These are phyloP conservation scores for Alces alces DNA, from an alignment of 2,113 vertebrate species.

Conservation along the genomic window DNA sequence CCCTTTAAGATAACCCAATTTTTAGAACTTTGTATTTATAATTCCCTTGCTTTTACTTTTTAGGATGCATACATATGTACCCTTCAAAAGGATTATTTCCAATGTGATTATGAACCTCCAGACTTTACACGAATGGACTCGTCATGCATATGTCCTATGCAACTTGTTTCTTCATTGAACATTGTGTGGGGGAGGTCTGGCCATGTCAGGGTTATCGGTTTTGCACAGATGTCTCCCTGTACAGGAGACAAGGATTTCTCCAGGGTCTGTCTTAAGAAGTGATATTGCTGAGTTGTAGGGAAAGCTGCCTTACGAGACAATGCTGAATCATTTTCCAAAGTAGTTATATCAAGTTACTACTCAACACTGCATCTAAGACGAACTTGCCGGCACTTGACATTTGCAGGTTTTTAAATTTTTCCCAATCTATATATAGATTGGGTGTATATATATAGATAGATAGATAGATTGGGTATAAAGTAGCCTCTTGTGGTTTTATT, in stretches of 20 bases:
- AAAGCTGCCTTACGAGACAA: not conserved
- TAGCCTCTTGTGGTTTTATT: not conserved
- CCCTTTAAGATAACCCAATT: not conserved
- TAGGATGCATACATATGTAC: not conserved
- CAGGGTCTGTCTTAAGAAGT: not conserved
- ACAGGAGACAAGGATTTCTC: not conserved
- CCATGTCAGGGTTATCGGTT: accelerated
- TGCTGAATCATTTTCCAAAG: not conserved
- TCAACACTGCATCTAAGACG: not conserved
- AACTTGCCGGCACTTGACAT: not conserved
- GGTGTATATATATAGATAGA: not conserved
- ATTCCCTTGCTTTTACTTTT: not conserved
- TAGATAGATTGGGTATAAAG: not conserved
- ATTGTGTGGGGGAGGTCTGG: not conserved
- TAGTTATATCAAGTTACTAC: not conserved
- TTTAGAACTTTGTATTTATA: not conserved
- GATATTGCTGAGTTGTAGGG: not conserved
- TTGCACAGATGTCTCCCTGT: not conserved
- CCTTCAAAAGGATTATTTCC: not conserved
- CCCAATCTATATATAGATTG: not conserved
- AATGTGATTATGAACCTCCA: not conserved
- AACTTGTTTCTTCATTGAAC: not conserved
- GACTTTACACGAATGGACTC: not conserved
- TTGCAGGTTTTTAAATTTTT: not conserved
- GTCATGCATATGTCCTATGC: accelerated